Percentiles rank a stretch among this genome's conserved stretches.
Evolutionary conservation across 2,888 invertebrate genomes (phyloP).

Genomic region (Tinea trinotella): DNA sequence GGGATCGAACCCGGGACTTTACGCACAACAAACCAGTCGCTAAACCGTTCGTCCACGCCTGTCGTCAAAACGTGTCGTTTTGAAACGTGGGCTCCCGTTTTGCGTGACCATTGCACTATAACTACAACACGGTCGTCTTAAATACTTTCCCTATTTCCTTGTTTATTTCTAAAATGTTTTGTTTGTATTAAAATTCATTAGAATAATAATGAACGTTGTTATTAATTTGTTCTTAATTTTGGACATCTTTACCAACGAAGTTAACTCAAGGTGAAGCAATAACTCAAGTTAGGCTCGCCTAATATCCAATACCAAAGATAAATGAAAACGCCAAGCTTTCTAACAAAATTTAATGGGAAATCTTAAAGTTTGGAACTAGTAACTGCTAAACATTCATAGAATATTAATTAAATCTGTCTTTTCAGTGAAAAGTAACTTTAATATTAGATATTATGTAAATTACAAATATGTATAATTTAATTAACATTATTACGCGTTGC

Average conservation of each 20-base stretch:
- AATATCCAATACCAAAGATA: not conserved
- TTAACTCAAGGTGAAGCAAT: not conserved
- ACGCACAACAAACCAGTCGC: no score
- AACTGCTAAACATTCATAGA: not conserved
- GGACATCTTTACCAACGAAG: not conserved
- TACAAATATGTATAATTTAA: no score
- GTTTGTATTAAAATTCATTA: no score
- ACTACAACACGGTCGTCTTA: no score
- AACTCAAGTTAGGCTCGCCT: not conserved
- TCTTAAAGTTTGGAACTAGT: conserved; percentile 2
- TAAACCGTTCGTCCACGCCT: no score
- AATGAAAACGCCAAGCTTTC: not conserved
- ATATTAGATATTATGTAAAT: not conserved
- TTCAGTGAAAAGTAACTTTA: not conserved
- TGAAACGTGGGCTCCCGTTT: no score
- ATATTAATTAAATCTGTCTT: not conserved
- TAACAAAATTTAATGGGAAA: not conserved
- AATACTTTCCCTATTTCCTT: no score
- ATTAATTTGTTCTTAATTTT: not conserved
- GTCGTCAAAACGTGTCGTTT: no score
- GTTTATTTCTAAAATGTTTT: no score
- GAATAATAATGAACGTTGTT: not conserved
- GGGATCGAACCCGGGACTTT: no score
- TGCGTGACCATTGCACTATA: no score
- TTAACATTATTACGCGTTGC: no score